Conservation (phyloP, 2,888 invertebrate species). For the Blastobasis adustella region DNA sequence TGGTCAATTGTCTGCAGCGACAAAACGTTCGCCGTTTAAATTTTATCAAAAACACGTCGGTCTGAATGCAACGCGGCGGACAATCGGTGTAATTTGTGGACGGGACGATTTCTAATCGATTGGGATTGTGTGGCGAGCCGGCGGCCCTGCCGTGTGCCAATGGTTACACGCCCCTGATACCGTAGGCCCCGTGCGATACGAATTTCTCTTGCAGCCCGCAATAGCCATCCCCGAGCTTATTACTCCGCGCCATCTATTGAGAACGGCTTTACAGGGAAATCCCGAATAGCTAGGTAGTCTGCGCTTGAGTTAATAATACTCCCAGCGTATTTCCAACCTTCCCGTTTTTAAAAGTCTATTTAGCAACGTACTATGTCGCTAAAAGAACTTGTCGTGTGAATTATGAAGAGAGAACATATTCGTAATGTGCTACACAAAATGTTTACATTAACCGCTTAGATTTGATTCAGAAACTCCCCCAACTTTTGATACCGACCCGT, state of each 20-base stretch:
- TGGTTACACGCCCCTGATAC: slow-evolving; percentile 51
- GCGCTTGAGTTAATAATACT: slow-evolving; percentile 50
- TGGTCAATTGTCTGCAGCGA: no score
- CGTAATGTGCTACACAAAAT: no score
- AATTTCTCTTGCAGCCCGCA: slow-evolving; percentile 59
- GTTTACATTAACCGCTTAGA: neutral
- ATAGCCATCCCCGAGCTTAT: slow-evolving; percentile 71
- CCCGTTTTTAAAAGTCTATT: slow-evolving; percentile 13
- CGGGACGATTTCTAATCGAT: slow-evolving; percentile 54
- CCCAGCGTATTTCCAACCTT: slow-evolving; percentile 46
- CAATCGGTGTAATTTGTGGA: slow-evolving; percentile 57
- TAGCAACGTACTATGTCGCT: no score
- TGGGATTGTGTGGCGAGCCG: slow-evolving; percentile 44
- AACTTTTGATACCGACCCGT: neutral
- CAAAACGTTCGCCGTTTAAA: neutral
- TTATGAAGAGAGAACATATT: no score
- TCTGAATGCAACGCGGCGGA: slow-evolving; percentile 21
- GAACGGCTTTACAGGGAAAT: slow-evolving; percentile 69
- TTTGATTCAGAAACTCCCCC: neutral
- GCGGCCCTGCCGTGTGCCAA: slow-evolving; percentile 34
- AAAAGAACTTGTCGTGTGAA: no score
- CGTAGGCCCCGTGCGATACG: slow-evolving; percentile 47
- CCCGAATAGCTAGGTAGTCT: slow-evolving; percentile 63
- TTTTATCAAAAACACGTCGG: slow-evolving; percentile 10
- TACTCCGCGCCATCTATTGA: slow-evolving; percentile 70